Evolutionary conservation across 2,888 invertebrate genomes (phyloP), one percentile per base, ranked within the genome.

Genomic region (Anodontia alba): DNA sequence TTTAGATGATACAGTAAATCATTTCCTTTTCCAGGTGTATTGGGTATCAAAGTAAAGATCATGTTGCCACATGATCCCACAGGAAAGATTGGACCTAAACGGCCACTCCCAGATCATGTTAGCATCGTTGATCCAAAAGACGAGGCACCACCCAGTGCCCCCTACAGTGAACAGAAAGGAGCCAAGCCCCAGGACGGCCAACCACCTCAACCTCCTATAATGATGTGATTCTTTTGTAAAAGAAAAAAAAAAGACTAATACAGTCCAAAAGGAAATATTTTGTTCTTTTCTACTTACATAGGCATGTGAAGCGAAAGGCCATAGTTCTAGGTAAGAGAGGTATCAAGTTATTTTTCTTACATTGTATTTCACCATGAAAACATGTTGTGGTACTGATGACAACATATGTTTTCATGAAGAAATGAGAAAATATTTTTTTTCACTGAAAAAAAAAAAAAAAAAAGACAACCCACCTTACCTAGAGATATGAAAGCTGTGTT

Each of bases 11-110:
- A 38, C 5, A 38, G 38, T 8, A 38, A 38, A 5, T 38, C 12
- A 8, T 12, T 54, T 26, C 5, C 26, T 54, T 54, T 83, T 87
- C 15, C 87, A 96, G 96, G 96, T 94, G 96, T 96, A 72, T 94
- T 97, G 90, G 97, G 96, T 75, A 96, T 96, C 88, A 97, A 97
- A 96, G 97, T 99, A 0, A 99, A 99, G 95, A 99, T 99, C 95
- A 99, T 99, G 99, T 96, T 99, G 95, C 99, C 99, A 57, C 99
- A 98, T 96, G 99, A 99, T 96, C 97, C 98, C 83, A 97, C 97
- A 94, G 99, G 99, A 95, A 99, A 99, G 96, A 98, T 97, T 92
- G 99, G 99, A 74, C 99, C 99, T 88, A 99, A 98, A 96, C 97
- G 97, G 95, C 99, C 99, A 7, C 96, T 99, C 93, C 99, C 99